Evolutionary conservation across 2,888 invertebrate species (phyloP).

Genomic region (Callinectes sapidus): DNA sequence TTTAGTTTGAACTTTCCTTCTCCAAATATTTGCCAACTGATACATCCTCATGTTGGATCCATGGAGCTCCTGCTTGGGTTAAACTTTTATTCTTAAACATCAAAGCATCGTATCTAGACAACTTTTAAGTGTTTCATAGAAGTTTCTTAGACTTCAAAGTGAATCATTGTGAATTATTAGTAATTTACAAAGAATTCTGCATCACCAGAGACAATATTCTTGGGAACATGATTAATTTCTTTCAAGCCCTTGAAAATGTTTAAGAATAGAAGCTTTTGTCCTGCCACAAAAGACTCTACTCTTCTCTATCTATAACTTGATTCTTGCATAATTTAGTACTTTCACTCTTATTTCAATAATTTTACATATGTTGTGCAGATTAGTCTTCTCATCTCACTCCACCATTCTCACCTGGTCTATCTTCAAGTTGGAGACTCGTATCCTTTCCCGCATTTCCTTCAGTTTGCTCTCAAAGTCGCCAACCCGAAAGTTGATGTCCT

Average conservation of each 20-base stretch:
- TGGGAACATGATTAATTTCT: too few species aligned
- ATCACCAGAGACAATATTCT: too few species aligned
- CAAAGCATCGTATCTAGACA: too few species aligned
- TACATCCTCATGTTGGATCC: too few species aligned
- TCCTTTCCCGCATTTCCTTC: constrained; percentile 74
- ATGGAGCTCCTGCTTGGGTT: too few species aligned
- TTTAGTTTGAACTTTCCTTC: not conserved
- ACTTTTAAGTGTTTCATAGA: too few species aligned
- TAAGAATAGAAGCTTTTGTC: too few species aligned
- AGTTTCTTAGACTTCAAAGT: too few species aligned
- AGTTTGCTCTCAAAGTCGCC: constrained; percentile 75
- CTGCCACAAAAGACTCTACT: not conserved
- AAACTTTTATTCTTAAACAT: too few species aligned
- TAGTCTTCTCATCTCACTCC: not conserved
- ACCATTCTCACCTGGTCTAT: constrained; percentile 64
- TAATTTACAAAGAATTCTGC: too few species aligned
- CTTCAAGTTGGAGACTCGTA: constrained; percentile 64
- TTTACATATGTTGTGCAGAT: not conserved
- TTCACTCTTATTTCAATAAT: not conserved
- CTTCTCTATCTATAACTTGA: not conserved
- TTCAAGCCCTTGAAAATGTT: not conserved
- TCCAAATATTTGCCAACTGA: too few species aligned
- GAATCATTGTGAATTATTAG: too few species aligned
- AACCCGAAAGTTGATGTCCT: constrained; percentile 59
- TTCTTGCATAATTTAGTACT: not conserved